These are phyloP conservation scores for Coracias cyanogaster DNA, from an alignment of 2,797 vertebrate genomes.

Conservation along the genomic window DNA sequence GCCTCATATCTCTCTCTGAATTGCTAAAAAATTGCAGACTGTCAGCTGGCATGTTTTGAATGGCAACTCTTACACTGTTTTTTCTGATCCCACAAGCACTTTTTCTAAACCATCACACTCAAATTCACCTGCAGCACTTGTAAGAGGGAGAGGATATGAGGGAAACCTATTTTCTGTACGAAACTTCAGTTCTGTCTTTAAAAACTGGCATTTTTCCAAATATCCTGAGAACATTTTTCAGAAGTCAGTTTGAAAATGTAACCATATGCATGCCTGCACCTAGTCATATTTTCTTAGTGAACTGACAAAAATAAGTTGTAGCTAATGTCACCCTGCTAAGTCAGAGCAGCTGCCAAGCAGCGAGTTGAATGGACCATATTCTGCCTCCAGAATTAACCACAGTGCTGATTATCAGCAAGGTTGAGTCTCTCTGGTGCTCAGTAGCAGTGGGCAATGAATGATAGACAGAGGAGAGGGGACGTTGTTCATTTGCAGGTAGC, in stretches of 20 bases:
- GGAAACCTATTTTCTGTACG: conserved; percentile 3
- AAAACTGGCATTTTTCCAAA: conserved; percentile 42
- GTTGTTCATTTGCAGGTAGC: neutral
- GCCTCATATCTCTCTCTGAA: neutral
- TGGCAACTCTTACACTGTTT: neutral
- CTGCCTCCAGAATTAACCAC: conserved; percentile 3
- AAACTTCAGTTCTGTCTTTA: neutral
- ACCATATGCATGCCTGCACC: conserved; percentile 50
- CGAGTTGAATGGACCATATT: neutral
- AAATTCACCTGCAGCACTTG: conserved; percentile 1
- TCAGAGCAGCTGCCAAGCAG: conserved; percentile 21
- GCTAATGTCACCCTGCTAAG: conserved; percentile 7
- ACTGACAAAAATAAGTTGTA: conserved; percentile 40
- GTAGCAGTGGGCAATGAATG: neutral
- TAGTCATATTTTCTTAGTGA: conserved; percentile 35
- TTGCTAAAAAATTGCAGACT: neutral
- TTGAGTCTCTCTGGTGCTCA: neutral
- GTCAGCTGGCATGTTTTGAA: neutral
- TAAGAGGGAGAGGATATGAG: neutral
- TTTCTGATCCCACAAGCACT: neutral
- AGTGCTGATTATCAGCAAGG: neutral
- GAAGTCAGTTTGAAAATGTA: conserved; percentile 31
- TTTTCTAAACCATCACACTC: neutral
- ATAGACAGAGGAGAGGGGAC: neutral
- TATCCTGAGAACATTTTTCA: conserved; percentile 19